These are phyloP conservation scores for Limnephilus marmoratus DNA, from an alignment of 2,888 invertebrate genomes.

Conservation along the genomic window DNA sequence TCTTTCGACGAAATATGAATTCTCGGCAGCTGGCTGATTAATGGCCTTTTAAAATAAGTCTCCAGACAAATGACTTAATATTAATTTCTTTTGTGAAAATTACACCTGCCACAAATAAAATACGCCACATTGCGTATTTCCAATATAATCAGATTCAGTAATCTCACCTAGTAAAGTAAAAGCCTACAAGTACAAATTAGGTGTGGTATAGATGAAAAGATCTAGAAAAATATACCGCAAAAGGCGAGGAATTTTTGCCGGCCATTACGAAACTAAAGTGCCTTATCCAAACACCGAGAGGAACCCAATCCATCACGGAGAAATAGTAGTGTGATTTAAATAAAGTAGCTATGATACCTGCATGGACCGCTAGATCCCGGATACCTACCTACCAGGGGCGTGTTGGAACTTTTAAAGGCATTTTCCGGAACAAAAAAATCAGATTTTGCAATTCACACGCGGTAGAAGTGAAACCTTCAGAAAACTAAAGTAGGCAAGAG, in stretches of 20 bases:
- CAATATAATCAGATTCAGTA: background rate
- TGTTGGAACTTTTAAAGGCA: background rate
- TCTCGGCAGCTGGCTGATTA: too few relatives aligned
- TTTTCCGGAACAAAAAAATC: background rate
- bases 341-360: slow-evolving; percentile 12
- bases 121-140: background rate
- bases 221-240: background rate
- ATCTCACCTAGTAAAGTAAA: background rate
- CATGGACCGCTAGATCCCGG: background rate
- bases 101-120: background rate
- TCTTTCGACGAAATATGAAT: too few relatives aligned
- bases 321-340: background rate
- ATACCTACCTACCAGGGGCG: background rate
- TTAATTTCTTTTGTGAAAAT: background rate
- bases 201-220: background rate
- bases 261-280: slow-evolving; percentile 39
- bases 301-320: slow-evolving; percentile 8
- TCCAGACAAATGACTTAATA: background rate
- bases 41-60: background rate
- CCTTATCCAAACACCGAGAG: slow-evolving; percentile 27
- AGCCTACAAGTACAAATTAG: background rate
- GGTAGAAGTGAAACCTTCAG: too few relatives aligned
- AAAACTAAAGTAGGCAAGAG: too few relatives aligned
- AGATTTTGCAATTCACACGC: too few relatives aligned
- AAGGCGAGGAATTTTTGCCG: background rate